Evolutionary conservation across 2,113 vertebrate species (phyloP).

Genomic region (Chloroceryle aenea): DNA sequence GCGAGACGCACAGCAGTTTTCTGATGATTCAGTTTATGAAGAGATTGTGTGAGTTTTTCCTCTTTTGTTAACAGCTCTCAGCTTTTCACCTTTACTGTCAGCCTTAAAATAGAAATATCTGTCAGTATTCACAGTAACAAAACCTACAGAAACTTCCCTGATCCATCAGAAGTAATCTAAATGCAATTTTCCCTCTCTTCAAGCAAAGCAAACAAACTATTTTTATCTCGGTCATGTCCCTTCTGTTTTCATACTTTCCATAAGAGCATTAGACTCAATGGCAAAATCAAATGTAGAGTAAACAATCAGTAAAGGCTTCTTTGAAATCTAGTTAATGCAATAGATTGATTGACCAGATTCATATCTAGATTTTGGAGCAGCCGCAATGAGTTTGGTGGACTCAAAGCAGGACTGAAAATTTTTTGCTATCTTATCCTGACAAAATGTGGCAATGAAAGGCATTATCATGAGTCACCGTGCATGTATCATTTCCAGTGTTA

Average conservation of each 20-base stretch:
- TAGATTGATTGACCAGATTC: not conserved
- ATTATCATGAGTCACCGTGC: not conserved
- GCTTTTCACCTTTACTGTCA: not conserved
- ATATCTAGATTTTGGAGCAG: not conserved
- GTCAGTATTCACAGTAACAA: not conserved
- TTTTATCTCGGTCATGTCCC: not conserved
- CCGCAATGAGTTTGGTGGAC: not conserved
- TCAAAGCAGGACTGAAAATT: not conserved
- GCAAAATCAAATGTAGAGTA: not conserved
- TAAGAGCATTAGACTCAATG: not conserved
- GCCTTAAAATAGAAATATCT: slow-evolving; percentile 33
- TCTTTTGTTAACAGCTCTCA: not conserved
- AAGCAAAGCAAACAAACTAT: not conserved
- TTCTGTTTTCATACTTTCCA: not conserved
- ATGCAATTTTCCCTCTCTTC: not conserved
- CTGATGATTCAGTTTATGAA: not conserved
- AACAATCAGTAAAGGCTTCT: not conserved
- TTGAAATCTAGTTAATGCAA: not conserved
- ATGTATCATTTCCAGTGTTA: not conserved
- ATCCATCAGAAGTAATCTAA: not conserved
- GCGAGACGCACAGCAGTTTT: not conserved
- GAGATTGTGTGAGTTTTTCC: not conserved
- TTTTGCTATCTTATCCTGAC: not conserved
- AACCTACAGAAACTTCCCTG: not conserved
- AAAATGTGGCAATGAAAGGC: not conserved